Evolutionary conservation across 1,140 invertebrate genomes (phyloP).

Genomic region (Drosophila ohnishii): DNA sequence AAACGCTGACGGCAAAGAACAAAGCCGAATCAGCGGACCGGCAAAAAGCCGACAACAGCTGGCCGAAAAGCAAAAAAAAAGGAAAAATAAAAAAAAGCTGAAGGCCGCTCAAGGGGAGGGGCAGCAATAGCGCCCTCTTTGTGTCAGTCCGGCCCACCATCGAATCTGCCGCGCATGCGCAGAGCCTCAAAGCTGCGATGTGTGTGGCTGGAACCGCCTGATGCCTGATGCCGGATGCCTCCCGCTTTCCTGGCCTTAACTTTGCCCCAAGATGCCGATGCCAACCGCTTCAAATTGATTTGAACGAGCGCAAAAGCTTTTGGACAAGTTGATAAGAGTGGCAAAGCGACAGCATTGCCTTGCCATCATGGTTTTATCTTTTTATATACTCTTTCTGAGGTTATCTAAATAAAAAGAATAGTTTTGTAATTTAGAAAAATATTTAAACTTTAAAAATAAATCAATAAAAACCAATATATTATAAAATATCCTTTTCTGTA

Average conservation of each 20-base stretch:
- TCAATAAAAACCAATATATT: background rate
- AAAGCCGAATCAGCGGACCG: slow-evolving; percentile 56
- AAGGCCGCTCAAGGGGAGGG: slow-evolving; percentile 10
- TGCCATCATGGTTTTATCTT: slow-evolving; percentile 1
- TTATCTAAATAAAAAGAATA: background rate
- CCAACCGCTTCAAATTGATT: slow-evolving; percentile 73
- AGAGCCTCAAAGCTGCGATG: slow-evolving; percentile 20
- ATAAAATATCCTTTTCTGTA: background rate
- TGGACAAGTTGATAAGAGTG: slow-evolving; percentile 72
- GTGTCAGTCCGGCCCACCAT: slow-evolving; percentile 40
- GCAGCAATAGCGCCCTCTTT: slow-evolving; percentile 31
- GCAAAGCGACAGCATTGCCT: slow-evolving; percentile 40
- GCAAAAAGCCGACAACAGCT: slow-evolving; percentile 73
- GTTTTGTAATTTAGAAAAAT: background rate
- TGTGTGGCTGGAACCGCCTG: slow-evolving; percentile 38
- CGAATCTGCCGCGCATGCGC: slow-evolving; percentile 48
- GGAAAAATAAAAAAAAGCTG: background rate
- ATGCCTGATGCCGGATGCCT: slow-evolving; percentile 1
- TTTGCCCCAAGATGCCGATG: slow-evolving; percentile 29
- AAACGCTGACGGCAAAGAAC: slow-evolving; percentile 77
- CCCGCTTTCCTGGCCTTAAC: slow-evolving; percentile 5
- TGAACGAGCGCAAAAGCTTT: slow-evolving; percentile 71
- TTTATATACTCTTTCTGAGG: background rate
- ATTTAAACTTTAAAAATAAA: background rate
- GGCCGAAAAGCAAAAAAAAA: slow-evolving; percentile 29